Base-by-base conservation (phyloP, 2,113 vertebrate species). In the Cyphomyrus plagiostoma region DNA sequence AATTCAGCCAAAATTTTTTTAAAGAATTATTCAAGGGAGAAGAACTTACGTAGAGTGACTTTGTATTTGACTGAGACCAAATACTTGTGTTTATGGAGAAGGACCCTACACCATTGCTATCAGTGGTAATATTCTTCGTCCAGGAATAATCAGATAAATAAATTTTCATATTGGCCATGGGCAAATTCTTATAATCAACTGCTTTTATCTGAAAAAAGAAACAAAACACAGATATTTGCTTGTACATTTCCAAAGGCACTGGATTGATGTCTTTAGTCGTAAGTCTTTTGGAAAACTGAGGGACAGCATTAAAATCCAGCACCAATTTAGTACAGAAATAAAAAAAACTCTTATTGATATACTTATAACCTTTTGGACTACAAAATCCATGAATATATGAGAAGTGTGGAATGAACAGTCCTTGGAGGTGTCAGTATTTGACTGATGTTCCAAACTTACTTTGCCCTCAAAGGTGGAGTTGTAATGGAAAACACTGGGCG, bases 1-100 rank as follows among this genome's bases (percentile, higher is more conserved):
- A 84, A n/a, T 46, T 48, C 48, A 21, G 42, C 8, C 39, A 48
- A 84, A 4, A 23, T 11, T 19, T n/a, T 19, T 21, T 19, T 21
- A 17, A 2, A 21, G 8, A 48, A 84, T 11, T 42, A 87, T n/a
- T 53, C 30, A 56, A 35, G 23, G 49, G 50, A 9, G 50, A 39
- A n/a, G 50, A 45, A 46, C 52, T 88, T 88, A 88, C 87, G 23
- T 23, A 1, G 21, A 88, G 17, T n/a, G 56, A 23, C 56, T 58
- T 3, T 58, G 21, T 0, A 42, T 21, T 19, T n/a, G 35, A 66
- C 35, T 35, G 23, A 62, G n/a, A 39, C 87, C 52, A 62, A 58
- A 5, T 21, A 46, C 26, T 88, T 45, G 30, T 88, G 87, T 88
- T 88, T 35, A 88, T 13, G 53, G 53, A 62, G 87, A 88, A 88